Evolutionary conservation across 2,888 invertebrate species (phyloP).

Genomic region (Mallateleia sp.): DNA sequence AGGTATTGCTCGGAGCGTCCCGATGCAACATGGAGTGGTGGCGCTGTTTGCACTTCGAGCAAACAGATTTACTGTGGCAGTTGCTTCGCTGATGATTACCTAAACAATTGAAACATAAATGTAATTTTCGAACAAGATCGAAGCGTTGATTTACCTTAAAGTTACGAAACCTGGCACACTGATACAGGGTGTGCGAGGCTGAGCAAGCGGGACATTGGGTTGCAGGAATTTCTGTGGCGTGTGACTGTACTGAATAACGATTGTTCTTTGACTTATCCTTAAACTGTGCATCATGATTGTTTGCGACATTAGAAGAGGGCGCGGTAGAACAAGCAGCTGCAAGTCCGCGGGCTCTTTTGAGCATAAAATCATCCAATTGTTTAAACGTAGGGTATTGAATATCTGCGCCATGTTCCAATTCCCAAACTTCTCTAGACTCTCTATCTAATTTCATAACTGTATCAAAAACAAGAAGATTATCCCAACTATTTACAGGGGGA

Average conservation of each 20-base stretch:
- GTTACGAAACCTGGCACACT: neutral
- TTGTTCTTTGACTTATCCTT: too few species aligned
- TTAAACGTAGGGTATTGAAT: neutral
- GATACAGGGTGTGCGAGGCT: neutral
- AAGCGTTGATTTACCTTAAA: neutral
- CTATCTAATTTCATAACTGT: neutral
- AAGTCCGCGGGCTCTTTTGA: neutral
- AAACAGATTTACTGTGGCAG: neutral
- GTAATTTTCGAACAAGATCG: neutral
- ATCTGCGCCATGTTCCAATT: neutral
- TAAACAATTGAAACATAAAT: slow-evolving; percentile 16
- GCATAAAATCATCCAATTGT: neutral
- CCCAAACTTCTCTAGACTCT: neutral
- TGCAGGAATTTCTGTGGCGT: too few species aligned
- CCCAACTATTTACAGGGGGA: neutral
- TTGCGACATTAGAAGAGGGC: too few species aligned
- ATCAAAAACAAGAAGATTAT: neutral
- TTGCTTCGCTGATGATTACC: neutral
- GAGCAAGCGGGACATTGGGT: neutral
- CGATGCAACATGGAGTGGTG: slow-evolving; percentile 17
- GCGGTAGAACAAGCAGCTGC: too few species aligned
- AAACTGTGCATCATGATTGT: too few species aligned
- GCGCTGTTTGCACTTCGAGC: neutral
- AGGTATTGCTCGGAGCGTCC: neutral
- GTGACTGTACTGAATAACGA: too few species aligned